Base-by-base conservation (phyloP, 53 echinoderm and acorn worm genomes). In the Paelopatides confundens region DNA sequence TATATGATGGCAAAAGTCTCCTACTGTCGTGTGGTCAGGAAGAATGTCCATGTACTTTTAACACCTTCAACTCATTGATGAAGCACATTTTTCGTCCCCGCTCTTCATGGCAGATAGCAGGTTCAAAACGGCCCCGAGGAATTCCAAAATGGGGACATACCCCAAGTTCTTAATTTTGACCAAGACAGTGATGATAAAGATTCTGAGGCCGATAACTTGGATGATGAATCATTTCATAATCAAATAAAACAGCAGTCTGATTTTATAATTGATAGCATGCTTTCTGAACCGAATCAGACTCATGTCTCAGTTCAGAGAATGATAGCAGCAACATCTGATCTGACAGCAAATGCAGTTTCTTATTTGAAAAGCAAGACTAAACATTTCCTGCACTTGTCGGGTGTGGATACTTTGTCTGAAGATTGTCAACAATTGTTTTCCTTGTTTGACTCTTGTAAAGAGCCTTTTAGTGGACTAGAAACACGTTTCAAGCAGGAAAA, bases 391-490 rank as follows among this genome's bases (percentile, higher is more conserved):
- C 18, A 71, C 26, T 12, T 36, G 11, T 28, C 30, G 15, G 71
- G 30, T 4, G 49, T 86, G 39, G 48, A 71, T 47, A 23, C 24
- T 26, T 43, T 40, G 23, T 46, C 52, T 67, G 33, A 69, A 7
- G 64, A 63, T 32, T 85, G 46, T 68, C 34, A 21, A 24, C 31
- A 85, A 37, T 36, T 85, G 66, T 68, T 66, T 85, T 26, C 58
- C n/a, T 40, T 46, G 35, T 85, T 46, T 24, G 43, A 43, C 38
- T 18, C 27, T 40, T 37, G 39, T 69, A 27, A 68, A 31, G 4
- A 50, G 29, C 86, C 86, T 26, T 86, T 86, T 50, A 28, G 23
- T 86, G 86, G 71, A 5, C 49, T 86, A n/a, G 86, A 86, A 30
- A 71, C 69, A 32, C 40, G 71, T 5, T 86, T 43, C 18, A 86